Conservation (phyloP, 2,888 invertebrate species). For the Epinotia bilunana region DNA sequence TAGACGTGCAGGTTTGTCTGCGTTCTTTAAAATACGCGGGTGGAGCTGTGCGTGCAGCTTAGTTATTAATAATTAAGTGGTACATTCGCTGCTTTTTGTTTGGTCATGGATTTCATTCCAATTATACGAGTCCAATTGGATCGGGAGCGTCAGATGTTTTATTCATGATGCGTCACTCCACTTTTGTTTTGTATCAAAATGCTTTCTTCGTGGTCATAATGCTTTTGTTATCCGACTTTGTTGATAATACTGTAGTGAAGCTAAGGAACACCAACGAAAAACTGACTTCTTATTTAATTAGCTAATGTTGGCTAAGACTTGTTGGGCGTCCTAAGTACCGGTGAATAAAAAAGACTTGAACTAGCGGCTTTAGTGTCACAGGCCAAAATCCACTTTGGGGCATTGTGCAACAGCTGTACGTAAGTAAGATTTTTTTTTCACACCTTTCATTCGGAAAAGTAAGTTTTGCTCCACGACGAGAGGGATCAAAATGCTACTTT, state of each 20-base stretch:
- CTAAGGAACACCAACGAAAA: neutral
- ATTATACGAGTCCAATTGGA: slow-evolving; percentile 56
- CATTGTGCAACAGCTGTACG: too few species aligned
- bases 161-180: slow-evolving; percentile 53
- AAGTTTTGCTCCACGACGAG: too few species aligned
- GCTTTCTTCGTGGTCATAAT: slow-evolving; percentile 41
- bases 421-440: too few species aligned
- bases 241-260: slow-evolving; percentile 2
- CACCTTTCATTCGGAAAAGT: too few species aligned
- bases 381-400: too few species aligned
- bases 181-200: slow-evolving; percentile 43
- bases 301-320: neutral
- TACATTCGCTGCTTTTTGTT: slow-evolving; percentile 32
- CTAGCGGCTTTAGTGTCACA: too few species aligned
- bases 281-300: neutral
- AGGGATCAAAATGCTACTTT: too few species aligned
- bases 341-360: too few species aligned
- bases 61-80: neutral
- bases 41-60: too few species aligned
- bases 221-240: slow-evolving; percentile 24
- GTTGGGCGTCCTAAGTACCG: too few species aligned
- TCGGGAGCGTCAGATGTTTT: slow-evolving; percentile 52
- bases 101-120: slow-evolving; percentile 51
- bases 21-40: too few species aligned
- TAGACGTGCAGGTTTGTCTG: too few species aligned